Base-by-base conservation (phyloP, 2,113 vertebrate species). In the Oreochromis spilurus region DNA sequence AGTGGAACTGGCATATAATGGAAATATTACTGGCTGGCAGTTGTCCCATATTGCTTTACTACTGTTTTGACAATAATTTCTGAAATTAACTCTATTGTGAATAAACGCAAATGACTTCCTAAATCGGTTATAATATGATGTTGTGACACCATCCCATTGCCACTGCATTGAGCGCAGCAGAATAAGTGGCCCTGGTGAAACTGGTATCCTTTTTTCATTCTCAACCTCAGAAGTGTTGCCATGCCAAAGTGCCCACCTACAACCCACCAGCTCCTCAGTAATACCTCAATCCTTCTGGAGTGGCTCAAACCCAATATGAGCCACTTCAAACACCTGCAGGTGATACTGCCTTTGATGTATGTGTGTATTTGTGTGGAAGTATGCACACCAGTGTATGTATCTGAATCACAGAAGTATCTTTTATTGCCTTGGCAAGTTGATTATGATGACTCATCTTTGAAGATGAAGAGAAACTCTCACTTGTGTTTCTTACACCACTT, bases 301-400 rank as follows among this genome's bases (percentile, higher is more conserved):
- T 81, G 80, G 87, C 88, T 92, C 65, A 84, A 89, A 91, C 87
- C 62, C 36, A 88, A 90, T 81, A 81, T 45, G 81, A 92, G 62
- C 55, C 86, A 85, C 83, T 88, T 94, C 79, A 88, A 81, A 91
- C 87, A 92, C 77, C 92, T 89, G 79, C 81, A 85, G 77, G 31
- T 70, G 78, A 88, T 87, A 21, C 83, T 84, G 12, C 45, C 82
- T 93, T 90, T 91, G 84, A 89, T 91, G 79, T 89, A 19, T 77
- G 52, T 83, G 87, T 65, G 70, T 48, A 54, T 83, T 29, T 38
- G 54, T 52, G 55, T 54, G 55, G 26, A n/a, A 26, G 57, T 70
- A 40, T 14, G 40, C 19, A 72, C 54, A 55, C 12, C 31, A 31
- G 36, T 58, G 36, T 53, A 26, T 31, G 79, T 29, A 24, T 80